These are phyloP conservation scores for Stegana nigrithorax DNA, from an alignment of 2,888 invertebrate genomes.

Conservation along the genomic window DNA sequence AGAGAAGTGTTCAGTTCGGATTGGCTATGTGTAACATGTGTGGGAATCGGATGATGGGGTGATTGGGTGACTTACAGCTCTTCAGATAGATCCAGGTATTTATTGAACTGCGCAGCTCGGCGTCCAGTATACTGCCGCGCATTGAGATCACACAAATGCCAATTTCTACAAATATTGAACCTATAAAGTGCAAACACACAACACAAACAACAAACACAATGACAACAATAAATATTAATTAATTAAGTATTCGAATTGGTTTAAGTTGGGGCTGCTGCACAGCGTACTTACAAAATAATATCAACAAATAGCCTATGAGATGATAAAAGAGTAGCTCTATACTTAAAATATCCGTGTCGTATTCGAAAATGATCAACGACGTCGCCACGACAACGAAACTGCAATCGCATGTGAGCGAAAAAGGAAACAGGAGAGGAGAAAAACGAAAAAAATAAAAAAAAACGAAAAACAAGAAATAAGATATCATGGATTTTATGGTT, in stretches of 20 bases:
- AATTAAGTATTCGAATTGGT: no score
- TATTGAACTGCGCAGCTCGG: slow-evolving; percentile 79
- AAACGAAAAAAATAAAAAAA: slow-evolving; percentile 12
- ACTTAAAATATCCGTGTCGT: slow-evolving; percentile 65
- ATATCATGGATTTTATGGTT: no score
- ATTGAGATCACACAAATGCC: slow-evolving; percentile 80
- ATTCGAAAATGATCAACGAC: slow-evolving; percentile 64
- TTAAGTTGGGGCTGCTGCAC: not conserved
- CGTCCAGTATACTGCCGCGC: slow-evolving; percentile 83
- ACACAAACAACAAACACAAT: not conserved
- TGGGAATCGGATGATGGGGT: not conserved
- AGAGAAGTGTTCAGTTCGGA: slow-evolving; percentile 27
- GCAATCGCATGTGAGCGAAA: slow-evolving; percentile 31
- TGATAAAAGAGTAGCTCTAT: slow-evolving; percentile 68
- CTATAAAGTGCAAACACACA: slow-evolving; percentile 46
- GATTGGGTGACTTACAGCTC: slow-evolving; percentile 73
- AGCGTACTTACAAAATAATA: slow-evolving; percentile 66
- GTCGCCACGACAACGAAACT: slow-evolving; percentile 66
- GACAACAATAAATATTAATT: no score
- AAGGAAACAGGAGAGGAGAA: not conserved
- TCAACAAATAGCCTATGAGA: slow-evolving; percentile 67
- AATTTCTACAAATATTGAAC: slow-evolving; percentile 76
- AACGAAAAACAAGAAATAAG: no score
- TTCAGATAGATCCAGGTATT: slow-evolving; percentile 83
- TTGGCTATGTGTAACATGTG: not conserved